Evolutionary conservation across 2,888 invertebrate species (phyloP).

Genomic region (Caenorhabditis imperialis): DNA sequence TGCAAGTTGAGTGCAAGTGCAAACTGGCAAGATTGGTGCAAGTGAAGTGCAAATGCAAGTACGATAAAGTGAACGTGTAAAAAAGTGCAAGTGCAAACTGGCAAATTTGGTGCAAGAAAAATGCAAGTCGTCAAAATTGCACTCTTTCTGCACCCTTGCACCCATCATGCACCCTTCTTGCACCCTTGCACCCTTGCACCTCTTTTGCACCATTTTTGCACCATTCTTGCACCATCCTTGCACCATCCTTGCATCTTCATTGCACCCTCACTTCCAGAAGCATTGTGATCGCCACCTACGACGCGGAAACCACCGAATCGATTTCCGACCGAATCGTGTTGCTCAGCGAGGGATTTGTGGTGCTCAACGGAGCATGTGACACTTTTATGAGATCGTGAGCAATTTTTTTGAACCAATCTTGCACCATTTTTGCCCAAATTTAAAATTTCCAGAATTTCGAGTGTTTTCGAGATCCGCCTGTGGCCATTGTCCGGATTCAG

Average conservation of each 20-base stretch:
- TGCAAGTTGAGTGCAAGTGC: no score
- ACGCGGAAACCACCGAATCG: constrained; percentile 31
- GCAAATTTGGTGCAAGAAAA: no score
- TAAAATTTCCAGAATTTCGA: constrained; percentile 24
- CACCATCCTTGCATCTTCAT: not conserved
- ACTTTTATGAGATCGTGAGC: constrained; percentile 17
- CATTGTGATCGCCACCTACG: constrained; percentile 25
- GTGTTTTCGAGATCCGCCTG: constrained; percentile 39
- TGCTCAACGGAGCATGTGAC: constrained; percentile 15
- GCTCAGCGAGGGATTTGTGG: constrained; percentile 37
- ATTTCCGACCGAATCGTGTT: constrained; percentile 30
- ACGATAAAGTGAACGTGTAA: no score
- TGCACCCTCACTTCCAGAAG: not conserved
- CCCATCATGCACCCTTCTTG: no score
- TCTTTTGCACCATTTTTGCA: no score
- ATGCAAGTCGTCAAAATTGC: no score
- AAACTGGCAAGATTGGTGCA: no score
- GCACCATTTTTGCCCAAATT: constrained; percentile 6
- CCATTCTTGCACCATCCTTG: no score
- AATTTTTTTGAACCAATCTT: not conserved
- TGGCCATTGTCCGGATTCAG: constrained; percentile 29
- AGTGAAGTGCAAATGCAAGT: no score
- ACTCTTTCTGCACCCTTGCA: no score
- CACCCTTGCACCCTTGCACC: no score
- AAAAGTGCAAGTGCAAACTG: no score